phyloP scores from a whole-genome alignment of 2,888 invertebrate genomes.

The Carabus problematicus region DNA sequence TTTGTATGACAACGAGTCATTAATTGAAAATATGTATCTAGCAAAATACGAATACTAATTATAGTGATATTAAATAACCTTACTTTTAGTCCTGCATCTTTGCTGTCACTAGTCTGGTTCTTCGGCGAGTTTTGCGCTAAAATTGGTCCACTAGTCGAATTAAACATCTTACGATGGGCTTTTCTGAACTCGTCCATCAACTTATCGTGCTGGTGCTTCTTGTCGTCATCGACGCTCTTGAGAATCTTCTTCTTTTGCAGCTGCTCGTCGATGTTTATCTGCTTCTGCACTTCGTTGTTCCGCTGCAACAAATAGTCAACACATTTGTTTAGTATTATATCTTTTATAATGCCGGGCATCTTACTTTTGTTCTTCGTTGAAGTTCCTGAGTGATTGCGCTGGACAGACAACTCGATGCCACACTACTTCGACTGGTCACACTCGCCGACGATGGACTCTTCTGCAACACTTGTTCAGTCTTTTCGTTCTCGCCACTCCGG shows the following conservation, averaged over 20 bases:
- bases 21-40: too few species aligned
- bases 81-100: conserved; percentile 25
- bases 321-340: not conserved
- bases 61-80: too few species aligned
- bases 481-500: conserved; percentile 58
- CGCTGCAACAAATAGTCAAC: conserved; percentile 49
- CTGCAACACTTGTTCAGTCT: conserved; percentile 50
- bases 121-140: conserved; percentile 16
- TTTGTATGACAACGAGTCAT: not conserved
- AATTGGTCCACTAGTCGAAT: conserved; percentile 48
- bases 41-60: too few species aligned
- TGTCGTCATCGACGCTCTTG: conserved; percentile 66
- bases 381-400: conserved; percentile 76
- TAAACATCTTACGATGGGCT: conserved; percentile 88
- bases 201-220: conserved; percentile 74
- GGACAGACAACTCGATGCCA: conserved; percentile 64
- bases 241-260: conserved; percentile 56
- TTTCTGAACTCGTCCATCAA: conserved; percentile 90
- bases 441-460: conserved; percentile 58
- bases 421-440: conserved; percentile 56
- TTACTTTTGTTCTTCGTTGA: conserved; percentile 71
- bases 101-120: conserved; percentile 10
- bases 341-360: not conserved
- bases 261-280: conserved; percentile 57
- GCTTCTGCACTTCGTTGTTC: conserved; percentile 50